These are phyloP conservation scores for Forbesichthys agassizii DNA, from an alignment of 2,113 vertebrate species.

Conservation along the genomic window DNA sequence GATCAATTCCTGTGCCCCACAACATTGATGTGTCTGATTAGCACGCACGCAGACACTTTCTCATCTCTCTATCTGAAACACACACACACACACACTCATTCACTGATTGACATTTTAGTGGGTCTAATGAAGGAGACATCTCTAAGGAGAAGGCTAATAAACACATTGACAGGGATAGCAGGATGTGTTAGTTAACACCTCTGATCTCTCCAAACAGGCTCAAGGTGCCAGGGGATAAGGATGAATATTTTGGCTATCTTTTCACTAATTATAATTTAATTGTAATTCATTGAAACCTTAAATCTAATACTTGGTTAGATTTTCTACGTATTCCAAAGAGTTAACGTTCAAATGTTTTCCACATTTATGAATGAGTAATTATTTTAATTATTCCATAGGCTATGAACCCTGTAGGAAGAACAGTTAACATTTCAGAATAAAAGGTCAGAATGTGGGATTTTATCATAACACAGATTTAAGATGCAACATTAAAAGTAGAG, in stretches of 20 bases:
- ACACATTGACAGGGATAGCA: slow-evolving; percentile 44
- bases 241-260: slow-evolving; percentile 38
- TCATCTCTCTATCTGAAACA: neutral
- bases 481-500: neutral
- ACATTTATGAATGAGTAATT: no score
- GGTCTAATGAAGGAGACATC: slow-evolving; percentile 60
- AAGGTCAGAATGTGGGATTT: no score
- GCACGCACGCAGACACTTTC: neutral
- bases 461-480: neutral
- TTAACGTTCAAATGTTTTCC: slow-evolving; percentile 5
- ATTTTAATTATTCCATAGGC: no score
- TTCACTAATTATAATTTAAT: neutral
- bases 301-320: no score
- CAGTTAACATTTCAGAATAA: no score
- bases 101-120: slow-evolving; percentile 56
- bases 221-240: slow-evolving; percentile 1
- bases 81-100: neutral
- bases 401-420: no score
- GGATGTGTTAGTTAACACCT: slow-evolving; percentile 53
- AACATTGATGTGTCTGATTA: neutral
- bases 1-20: no score
- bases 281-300: no score
- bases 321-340: neutral
- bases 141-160: slow-evolving; percentile 42
- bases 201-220: slow-evolving; percentile 39